A percentile compares a stretch with the other conserved stretches of the same genome.
These are phyloP conservation scores for Siderastrea siderea DNA, from an alignment of 92 coral and sea anemone species.

Conservation along the genomic window DNA sequence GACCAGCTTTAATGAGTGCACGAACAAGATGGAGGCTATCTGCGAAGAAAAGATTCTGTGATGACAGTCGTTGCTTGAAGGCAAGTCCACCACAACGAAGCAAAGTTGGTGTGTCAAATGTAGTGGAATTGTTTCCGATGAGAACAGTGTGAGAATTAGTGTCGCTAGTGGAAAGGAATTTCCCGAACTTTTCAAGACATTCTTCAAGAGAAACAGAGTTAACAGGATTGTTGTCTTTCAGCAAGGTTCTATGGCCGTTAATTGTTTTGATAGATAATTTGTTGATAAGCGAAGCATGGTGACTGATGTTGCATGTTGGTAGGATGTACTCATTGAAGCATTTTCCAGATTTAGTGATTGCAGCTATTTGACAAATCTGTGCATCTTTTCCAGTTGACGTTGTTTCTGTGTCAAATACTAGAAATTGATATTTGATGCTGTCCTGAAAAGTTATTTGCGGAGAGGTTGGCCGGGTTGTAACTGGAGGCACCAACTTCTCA, in stretches of 20 bases:
- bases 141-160: background rate
- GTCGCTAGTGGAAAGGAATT: no score
- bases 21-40: slow-evolving; percentile 55
- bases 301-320: slow-evolving; percentile 42
- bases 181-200: no score
- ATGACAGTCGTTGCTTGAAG: slow-evolving; percentile 24
- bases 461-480: slow-evolving; percentile 34
- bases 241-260: slow-evolving; percentile 41
- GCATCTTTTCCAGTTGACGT: background rate
- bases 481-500: slow-evolving; percentile 22
- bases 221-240: background rate
- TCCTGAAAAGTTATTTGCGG: background rate
- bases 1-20: slow-evolving; percentile 32
- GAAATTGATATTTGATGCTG: slow-evolving; percentile 22
- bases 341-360: background rate
- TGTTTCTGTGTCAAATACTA: slow-evolving; percentile 55
- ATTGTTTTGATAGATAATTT: slow-evolving; percentile 28
- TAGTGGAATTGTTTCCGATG: slow-evolving; percentile 48
- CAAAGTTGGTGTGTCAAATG: slow-evolving; percentile 46
- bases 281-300: slow-evolving; percentile 51
- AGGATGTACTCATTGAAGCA: slow-evolving; percentile 33
- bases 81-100: slow-evolving; percentile 36
- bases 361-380: no score
- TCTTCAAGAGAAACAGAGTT: no score
- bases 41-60: slow-evolving; percentile 38